phyloP scores from a whole-genome alignment of 2,888 invertebrate genomes.

The Drosophila trichaetosa region DNA sequence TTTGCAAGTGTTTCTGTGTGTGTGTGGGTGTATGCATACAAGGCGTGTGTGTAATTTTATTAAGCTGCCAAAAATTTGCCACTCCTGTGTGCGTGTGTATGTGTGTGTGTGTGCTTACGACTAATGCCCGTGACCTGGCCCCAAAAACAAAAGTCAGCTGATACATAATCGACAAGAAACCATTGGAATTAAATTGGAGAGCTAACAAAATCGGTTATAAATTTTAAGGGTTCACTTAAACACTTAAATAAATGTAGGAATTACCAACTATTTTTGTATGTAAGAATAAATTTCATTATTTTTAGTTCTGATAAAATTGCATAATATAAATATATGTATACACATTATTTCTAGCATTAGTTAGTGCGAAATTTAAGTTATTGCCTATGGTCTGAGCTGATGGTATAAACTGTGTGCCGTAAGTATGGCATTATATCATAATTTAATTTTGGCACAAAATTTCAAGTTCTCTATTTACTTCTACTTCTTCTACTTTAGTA shows the following conservation, averaged over 20 bases:
- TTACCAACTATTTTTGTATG: neutral
- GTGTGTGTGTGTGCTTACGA: neutral
- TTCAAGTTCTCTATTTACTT: conserved; percentile 7
- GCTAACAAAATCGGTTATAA: neutral
- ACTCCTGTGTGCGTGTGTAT: neutral
- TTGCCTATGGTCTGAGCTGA: neutral
- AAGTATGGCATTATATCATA: conserved; percentile 33
- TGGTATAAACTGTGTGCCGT: conserved; percentile 5
- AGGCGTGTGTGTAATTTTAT: conserved; percentile 59
- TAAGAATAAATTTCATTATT: neutral
- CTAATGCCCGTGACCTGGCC: conserved; percentile 29
- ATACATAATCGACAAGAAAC: conserved; percentile 21
- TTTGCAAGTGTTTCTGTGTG: neutral
- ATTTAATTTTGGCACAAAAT: conserved; percentile 40
- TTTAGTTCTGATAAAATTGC: neutral
- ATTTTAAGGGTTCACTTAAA: neutral
- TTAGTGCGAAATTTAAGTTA: neutral
- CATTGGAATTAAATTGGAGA: neutral
- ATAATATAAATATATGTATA: neutral
- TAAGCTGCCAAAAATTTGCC: conserved; percentile 34
- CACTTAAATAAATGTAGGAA: neutral
- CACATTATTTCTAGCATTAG: neutral
- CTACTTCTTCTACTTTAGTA: conserved; percentile 32
- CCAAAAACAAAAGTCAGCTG: conserved; percentile 14
- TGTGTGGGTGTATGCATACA: conserved; percentile 28